Evolutionary conservation across 2,888 invertebrate species (phyloP).

Genomic region (Ophion costatus): DNA sequence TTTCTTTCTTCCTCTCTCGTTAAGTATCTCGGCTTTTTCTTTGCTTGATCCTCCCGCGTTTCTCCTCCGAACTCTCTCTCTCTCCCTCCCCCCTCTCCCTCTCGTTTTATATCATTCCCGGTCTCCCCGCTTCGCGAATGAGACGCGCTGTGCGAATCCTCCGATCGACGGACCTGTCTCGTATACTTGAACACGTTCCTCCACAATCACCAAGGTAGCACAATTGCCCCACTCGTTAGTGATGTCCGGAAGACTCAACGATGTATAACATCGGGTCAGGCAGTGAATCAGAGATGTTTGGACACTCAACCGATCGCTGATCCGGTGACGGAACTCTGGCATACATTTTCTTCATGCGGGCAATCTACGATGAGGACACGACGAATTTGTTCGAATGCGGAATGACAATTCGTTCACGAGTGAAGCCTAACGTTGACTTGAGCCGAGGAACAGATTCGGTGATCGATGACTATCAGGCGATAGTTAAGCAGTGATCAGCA

Average conservation of each 20-base stretch:
- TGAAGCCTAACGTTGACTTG: not conserved
- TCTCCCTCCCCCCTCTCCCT: not conserved
- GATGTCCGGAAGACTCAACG: not conserved
- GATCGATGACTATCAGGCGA: not conserved
- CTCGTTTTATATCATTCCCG: not conserved
- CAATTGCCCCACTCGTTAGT: slow-evolving; percentile 17
- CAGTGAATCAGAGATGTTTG: not conserved
- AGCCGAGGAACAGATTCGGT: not conserved
- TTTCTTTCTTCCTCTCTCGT: slow-evolving; percentile 38
- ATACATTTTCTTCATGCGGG: too few species aligned
- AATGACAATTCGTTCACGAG: not conserved
- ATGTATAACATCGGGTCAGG: not conserved
- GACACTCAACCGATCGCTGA: not conserved
- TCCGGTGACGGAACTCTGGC: not conserved
- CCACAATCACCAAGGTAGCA: not conserved
- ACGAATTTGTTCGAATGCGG: too few species aligned
- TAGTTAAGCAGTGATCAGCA: not conserved
- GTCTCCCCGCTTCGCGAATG: slow-evolving; percentile 16
- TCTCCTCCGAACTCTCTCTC: slow-evolving; percentile 40
- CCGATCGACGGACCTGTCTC: slow-evolving; percentile 8
- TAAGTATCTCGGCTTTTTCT: slow-evolving; percentile 44
- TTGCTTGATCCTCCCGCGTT: slow-evolving; percentile 47
- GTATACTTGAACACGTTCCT: slow-evolving; percentile 12
- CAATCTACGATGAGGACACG: not conserved
- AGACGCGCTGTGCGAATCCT: slow-evolving; percentile 10